Base-by-base conservation (phyloP, 2,888 invertebrate genomes). In the Encarsia formosa region DNA sequence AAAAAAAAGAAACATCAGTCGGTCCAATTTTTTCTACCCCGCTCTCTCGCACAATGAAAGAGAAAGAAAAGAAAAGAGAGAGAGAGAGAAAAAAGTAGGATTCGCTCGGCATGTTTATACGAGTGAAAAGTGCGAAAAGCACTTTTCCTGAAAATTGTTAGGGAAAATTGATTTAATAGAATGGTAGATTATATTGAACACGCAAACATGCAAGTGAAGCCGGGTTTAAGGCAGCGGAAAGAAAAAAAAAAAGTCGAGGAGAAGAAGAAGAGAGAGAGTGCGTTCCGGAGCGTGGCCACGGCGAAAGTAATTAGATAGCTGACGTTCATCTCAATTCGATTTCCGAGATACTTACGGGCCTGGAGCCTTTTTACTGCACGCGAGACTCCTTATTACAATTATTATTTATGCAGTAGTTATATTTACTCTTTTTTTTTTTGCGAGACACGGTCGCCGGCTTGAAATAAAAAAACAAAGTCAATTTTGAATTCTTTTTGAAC, bases 291-390 rank as follows among this genome's bases (percentile, higher is more conserved):
- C 57, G 58, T 61, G 63, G 58, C 56, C 65, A 63, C 60, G 65
- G 70, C 65, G 69, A 70, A 70, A 70, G 68, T 70, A 67, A 69
- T 63, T 65, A 37, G 49, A 43, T 23, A 13, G 18, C 11, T 15
- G n/a, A 29, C n/a, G 22, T 32, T 43, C 43, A 31, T 49, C 37
- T 39, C 23, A 39, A 32, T 39, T 44, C 38, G 18, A 39, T 39
- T 44, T 32, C 44, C 38, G 39, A 23, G 22, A n/a, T n/a, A n/a
- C n/a, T n/a, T n/a, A n/a, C n/a, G n/a, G n/a, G n/a, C n/a, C n/a
- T n/a, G n/a, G n/a, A n/a, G n/a, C n/a, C n/a, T n/a, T n/a, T n/a
- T n/a, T n/a, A n/a, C n/a, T n/a, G n/a, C n/a, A n/a, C n/a, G n/a
- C n/a, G n/a, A n/a, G n/a, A n/a, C n/a, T n/a, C n/a, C n/a, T n/a